Evolutionary conservation across 2,113 vertebrate species (phyloP).

Genomic region (Rhea pennata): DNA sequence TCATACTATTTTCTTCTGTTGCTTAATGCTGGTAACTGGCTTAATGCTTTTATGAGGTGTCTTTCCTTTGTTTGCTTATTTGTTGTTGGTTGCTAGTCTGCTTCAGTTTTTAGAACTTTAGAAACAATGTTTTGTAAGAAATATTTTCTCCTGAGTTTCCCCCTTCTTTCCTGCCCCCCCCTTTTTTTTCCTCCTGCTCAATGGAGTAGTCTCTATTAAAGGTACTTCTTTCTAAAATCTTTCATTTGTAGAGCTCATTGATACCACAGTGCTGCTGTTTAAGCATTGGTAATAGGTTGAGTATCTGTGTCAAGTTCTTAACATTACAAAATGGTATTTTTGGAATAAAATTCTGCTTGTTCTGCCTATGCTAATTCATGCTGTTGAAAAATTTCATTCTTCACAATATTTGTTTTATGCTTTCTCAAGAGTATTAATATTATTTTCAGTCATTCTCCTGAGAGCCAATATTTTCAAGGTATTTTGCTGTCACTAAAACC

Average conservation of each 20-base stretch:
- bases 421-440: neutral
- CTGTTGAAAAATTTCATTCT: neutral
- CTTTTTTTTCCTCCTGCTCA: neutral
- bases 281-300: neutral
- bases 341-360: neutral
- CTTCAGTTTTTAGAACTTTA: neutral
- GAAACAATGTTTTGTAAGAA: neutral
- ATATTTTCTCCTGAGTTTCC: neutral
- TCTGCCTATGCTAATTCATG: neutral
- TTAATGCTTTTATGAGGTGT: neutral
- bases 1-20: neutral
- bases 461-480: neutral
- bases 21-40: neutral
- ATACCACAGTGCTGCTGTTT: neutral
- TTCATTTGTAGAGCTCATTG: neutral
- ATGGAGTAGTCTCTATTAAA: neutral
- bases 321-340: neutral
- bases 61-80: neutral
- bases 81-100: neutral
- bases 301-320: neutral
- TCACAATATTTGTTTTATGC: neutral
- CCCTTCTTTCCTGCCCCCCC: neutral
- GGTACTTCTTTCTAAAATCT: neutral
- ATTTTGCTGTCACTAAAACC: neutral
- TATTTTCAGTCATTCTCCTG: neutral